Conservation (phyloP, 2,797 vertebrate genomes). For the Sebastes itinus region DNA sequence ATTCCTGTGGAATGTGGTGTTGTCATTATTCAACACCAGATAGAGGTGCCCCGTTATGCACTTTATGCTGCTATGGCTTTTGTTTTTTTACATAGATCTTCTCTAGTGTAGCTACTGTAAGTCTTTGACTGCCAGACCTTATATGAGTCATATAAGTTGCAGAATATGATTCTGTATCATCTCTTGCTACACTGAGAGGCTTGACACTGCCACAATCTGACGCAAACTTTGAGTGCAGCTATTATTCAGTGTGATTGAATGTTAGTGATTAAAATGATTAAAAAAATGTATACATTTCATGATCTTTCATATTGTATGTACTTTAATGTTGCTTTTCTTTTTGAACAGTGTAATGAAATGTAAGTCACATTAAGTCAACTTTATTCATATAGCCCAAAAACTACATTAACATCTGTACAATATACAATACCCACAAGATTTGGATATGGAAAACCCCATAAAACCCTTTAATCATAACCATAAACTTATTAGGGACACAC, state of each 20-base stretch:
- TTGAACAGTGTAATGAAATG: constrained; percentile 1
- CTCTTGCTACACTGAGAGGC: neutral
- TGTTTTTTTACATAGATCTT: neutral
- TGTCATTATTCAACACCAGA: neutral
- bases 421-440: neutral
- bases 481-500: neutral
- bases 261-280: neutral
- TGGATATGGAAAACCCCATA: neutral
- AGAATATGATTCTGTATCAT: neutral
- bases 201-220: neutral
- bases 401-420: neutral
- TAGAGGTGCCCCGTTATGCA: neutral
- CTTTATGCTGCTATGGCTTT: neutral
- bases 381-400: neutral
- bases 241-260: neutral
- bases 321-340: neutral
- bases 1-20: neutral
- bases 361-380: neutral
- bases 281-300: neutral
- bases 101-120: neutral
- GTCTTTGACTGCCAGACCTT: neutral
- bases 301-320: neutral
- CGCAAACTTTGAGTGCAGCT: neutral
- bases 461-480: neutral
- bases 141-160: neutral